Conservation (phyloP, 2,888 invertebrate species). For the Papilio protenor region DNA sequence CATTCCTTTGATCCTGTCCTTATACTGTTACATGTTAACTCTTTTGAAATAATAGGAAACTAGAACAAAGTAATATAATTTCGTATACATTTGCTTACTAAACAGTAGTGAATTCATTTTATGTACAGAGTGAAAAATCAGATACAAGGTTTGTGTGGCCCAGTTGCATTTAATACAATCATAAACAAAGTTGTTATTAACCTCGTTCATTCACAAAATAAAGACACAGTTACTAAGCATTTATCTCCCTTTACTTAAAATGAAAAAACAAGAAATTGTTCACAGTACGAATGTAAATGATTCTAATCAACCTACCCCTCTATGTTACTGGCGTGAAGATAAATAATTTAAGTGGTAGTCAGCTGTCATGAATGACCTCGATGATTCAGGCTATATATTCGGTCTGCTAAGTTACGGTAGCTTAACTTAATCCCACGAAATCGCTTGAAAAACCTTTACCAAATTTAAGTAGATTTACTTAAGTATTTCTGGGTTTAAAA, state of each 20-base stretch:
- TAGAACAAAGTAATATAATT: constrained; percentile 1
- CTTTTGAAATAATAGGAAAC: constrained; percentile 6
- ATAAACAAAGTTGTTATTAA: neutral
- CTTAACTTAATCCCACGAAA: constrained; percentile 6
- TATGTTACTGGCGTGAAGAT: neutral
- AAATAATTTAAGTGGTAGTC: neutral
- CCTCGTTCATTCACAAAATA: neutral
- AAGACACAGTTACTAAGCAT: neutral
- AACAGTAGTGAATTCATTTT: neutral
- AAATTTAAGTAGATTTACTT: neutral
- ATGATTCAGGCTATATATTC: neutral
- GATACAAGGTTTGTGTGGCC: constrained; percentile 11
- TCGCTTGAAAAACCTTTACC: neutral
- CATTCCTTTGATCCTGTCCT: neutral
- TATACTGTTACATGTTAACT: neutral
- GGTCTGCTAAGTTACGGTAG: neutral
- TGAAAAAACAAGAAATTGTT: neutral
- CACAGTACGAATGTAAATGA: neutral
- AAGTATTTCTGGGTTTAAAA: neutral
- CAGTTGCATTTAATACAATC: neutral
- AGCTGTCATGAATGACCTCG: constrained; percentile 6
- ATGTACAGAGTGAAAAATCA: constrained; percentile 1
- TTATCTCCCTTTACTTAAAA: neutral
- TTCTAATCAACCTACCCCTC: neutral
- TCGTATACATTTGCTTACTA: neutral